phyloP scores from a whole-genome alignment of 2,113 vertebrate species.

The Ciconia boyciana region DNA sequence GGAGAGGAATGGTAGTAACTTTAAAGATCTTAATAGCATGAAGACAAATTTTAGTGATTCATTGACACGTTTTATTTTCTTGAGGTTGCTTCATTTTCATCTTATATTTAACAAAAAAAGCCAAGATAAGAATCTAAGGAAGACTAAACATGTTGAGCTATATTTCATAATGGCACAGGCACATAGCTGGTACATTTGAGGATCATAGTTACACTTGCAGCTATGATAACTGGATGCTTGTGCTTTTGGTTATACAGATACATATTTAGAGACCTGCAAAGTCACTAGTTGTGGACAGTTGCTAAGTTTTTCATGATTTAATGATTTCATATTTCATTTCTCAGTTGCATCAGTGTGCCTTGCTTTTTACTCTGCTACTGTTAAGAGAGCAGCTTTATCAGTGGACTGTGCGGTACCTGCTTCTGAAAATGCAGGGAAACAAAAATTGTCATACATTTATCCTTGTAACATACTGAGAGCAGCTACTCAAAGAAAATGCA shows the following conservation, averaged over 20 bases:
- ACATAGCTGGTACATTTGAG: background rate
- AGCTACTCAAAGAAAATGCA: background rate
- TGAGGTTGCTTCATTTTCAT: background rate
- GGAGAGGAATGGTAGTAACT: background rate
- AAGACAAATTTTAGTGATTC: background rate
- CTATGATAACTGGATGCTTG: background rate
- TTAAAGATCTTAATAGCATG: background rate
- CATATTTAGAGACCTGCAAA: background rate
- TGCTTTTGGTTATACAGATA: background rate
- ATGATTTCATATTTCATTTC: background rate
- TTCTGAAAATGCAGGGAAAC: background rate
- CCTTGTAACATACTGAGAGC: background rate
- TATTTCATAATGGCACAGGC: background rate
- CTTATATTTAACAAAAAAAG: background rate
- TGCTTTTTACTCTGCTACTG: background rate
- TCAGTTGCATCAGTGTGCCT: background rate
- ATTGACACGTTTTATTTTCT: background rate
- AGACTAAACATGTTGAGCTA: background rate
- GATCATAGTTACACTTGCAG: background rate
- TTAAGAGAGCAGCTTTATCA: background rate
- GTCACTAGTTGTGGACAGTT: background rate
- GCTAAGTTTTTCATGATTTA: background rate
- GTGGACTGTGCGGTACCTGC: background rate
- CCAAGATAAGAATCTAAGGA: background rate
- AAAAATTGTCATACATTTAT: background rate